Base-by-base conservation (phyloP, 2,113 vertebrate genomes). In the Corvus moneduloides region DNA sequence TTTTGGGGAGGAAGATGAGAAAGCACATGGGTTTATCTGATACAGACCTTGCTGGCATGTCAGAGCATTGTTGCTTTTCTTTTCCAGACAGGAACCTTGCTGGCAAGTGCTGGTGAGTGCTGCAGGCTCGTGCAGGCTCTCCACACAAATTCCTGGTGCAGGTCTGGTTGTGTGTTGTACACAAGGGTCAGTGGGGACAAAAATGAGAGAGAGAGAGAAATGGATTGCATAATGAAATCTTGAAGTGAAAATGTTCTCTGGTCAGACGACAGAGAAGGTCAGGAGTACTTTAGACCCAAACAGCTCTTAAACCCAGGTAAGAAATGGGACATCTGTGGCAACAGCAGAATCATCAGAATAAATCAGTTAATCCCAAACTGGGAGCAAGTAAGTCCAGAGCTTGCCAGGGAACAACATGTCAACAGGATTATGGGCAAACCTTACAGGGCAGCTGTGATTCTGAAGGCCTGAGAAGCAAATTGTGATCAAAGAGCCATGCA, bases 391-490 rank as follows among this genome's bases (percentile, higher is more conserved):
- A 86, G 63, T 61, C 61, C 11, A 1, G 30, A 94, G 48, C 46
- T 58, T 39, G 49, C 62, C 85, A 94, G 58, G 11, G 80, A 91
- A 79, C 63, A 85, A 54, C 19, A 49, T 16, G 16, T 91, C 58
- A 39, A 28, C 28, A 54, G 55, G 81, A 84, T 58, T 87, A 91
- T 0, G 15, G 69, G 59, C 77, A 95, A 95, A 87, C 63, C 71
- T 69, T 76, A 83, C 59, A 62, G 73, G 35, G 82, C 33, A 91
- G 73, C 82, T 74, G 69, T 79, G 94, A 89, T 95, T 86, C 72
- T 93, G 90, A 69, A 77, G 72, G 78, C 67, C 77, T 69, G 67
- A 85, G 63, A 93, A 73, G 80, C 82, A 82, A 69, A 85, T 33
- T 39, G 67, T 64, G 81, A 95, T 86, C 90, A 85, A 91, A 94